Base-by-base conservation (phyloP, 2,888 invertebrate species). In the Stenichneumon culpator region DNA sequence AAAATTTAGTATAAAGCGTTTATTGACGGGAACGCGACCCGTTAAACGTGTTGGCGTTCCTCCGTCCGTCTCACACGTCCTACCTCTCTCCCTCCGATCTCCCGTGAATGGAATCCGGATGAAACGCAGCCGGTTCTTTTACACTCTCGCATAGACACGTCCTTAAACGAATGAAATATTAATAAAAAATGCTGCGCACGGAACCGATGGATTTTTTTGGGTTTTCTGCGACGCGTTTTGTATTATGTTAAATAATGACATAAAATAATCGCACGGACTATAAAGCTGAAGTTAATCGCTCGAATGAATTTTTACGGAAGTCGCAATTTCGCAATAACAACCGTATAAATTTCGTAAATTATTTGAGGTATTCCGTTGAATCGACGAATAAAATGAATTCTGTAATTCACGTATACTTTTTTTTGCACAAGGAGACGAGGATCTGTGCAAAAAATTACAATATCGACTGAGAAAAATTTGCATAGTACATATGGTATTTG, bases 101-200 rank as follows among this genome's bases (percentile, higher is more conserved):
- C 65, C 65, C 74, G 63, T 73, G 68, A 74, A 79, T 82, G 84
- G 82, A 84, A 84, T 84, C 82, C 81, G 82, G 79, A 84, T 82
- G 74, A 72, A 63, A 79, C 39, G 47, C 52, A 52, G 78, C 52
- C 57, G 57, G 73, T 80, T 74, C 57, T 67, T 57, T 4, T 57
- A 73, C 60, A 25, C n/a, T 11, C 47, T 39, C 50, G 32, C 57
- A 36, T 44, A 50, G 50, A 36, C 50, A 22, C 19, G 25, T 19
- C 1, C 50, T 25, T 9, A 25, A 22, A 4, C 16, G n/a, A n/a
- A 54, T 14, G 63, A 50, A 36, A 32, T 52, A 25, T 36, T 63
- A 32, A 50, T 63, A 19, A 50, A 50, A 47, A 73, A 5, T 6
- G 2, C 14, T 44, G 2, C 22, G 16, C 11, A 63, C 14, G 28